phyloP scores from a whole-genome alignment of 2,888 invertebrate species.

The Agrilus mali region DNA sequence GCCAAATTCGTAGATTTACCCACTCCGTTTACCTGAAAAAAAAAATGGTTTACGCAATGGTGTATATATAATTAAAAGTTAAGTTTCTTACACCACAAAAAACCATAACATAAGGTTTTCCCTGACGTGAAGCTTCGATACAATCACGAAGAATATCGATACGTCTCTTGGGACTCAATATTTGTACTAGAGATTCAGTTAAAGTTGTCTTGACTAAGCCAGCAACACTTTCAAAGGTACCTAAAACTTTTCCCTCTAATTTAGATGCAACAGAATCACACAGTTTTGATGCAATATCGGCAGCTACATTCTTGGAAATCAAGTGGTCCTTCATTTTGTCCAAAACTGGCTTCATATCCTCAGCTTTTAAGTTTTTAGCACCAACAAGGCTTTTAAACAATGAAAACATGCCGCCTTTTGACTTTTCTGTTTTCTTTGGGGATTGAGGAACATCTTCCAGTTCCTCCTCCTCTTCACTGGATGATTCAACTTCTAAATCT shows the following conservation, averaged over 20 bases:
- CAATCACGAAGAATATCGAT: constrained; percentile 96
- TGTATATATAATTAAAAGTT: constrained; percentile 1
- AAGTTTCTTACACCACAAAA: constrained; percentile 74
- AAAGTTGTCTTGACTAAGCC: constrained; percentile 77
- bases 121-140: constrained; percentile 65
- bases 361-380: constrained; percentile 69
- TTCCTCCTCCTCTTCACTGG: constrained; percentile 51
- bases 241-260: constrained; percentile 82
- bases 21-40: constrained; percentile 73
- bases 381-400: constrained; percentile 79
- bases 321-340: constrained; percentile 93
- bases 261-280: constrained; percentile 87
- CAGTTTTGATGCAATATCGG: constrained; percentile 87
- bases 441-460: constrained; percentile 32
- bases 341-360: constrained; percentile 73
- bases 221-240: constrained; percentile 91
- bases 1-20: constrained; percentile 98
- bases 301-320: constrained; percentile 93
- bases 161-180: constrained; percentile 87
- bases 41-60: constrained; percentile 12
- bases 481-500: constrained; percentile 70
- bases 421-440: constrained; percentile 18
- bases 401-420: constrained; percentile 59
- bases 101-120: constrained; percentile 87
- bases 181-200: constrained; percentile 83